Evolutionary conservation across 92 coral and sea anemone genomes (phyloP), one percentile per base, ranked within the genome.

Genomic region (Scolanthus callimorphus): DNA sequence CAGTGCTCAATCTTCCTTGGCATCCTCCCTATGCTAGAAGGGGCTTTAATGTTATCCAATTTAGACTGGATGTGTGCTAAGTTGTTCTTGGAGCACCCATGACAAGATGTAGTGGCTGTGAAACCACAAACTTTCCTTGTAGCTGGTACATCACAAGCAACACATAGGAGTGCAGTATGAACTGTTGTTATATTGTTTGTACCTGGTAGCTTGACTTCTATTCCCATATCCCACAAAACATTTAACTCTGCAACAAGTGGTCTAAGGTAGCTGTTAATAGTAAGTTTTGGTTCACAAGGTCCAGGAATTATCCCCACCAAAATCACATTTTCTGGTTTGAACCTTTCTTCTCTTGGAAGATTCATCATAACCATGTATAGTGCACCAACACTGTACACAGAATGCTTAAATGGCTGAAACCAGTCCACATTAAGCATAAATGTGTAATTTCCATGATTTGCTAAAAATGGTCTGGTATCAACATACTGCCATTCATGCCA

Each of bases 101-200:
- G 57, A n/a, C 20, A 11, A 3, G 81, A 43, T 27, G 21, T 41
- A 28, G 65, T 55, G 1, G 65, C 73, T 1, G 63, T 57, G 41
- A 78, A 86, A 1, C 89, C 95, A 66, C 85, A 65, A 3, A 86
- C 82, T 47, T 86, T 76, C 9, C 94, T 44, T 23, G 80, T 68
- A 1, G 86, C 91, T 29, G 91, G 91, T 8, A 85, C 57, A 31
- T 85, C 86, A 47, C 86, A 85, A 22, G 81, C 91, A 28, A 83
- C 49, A 31, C 90, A 83, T 10, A 77, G 67, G 11, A 69, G 58
- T 11, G 78, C 78, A 63, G 55, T 34, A 64, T 51, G 71, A 50
- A 63, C 31, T 63, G 52, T 46, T 25, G 29, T 56, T 11, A 10
- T 46, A 20, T 46, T 46, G 22, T 13, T 20, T 17, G 41, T 59